Evolutionary conservation across 2,797 vertebrate species (phyloP).

Genomic region (Ceryle rudis): DNA sequence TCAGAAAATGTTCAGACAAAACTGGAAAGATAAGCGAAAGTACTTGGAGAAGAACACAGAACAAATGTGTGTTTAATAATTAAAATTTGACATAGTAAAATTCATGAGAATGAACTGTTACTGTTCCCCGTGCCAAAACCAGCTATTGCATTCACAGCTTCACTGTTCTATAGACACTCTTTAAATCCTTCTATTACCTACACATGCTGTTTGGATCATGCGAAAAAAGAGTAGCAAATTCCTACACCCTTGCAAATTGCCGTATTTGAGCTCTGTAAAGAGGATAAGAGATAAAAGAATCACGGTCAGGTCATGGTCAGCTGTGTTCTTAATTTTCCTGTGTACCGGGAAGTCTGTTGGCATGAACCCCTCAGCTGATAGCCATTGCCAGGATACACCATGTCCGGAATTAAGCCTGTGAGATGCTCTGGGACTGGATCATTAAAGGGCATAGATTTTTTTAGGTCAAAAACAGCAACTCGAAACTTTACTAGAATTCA

Average conservation of each 20-base stretch:
- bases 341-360: not conserved
- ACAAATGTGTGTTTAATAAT: not conserved
- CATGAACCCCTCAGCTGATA: not conserved
- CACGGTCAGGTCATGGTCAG: not conserved
- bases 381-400: not conserved
- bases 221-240: not conserved
- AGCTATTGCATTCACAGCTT: not conserved
- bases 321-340: not conserved
- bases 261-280: not conserved
- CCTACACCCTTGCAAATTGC: not conserved
- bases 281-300: not conserved
- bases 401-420: not conserved
- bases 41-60: not conserved
- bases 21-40: not conserved
- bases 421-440: not conserved
- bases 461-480: not conserved
- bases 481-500: not conserved
- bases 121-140: not conserved
- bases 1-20: not conserved
- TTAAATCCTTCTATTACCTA: not conserved
- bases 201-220: not conserved
- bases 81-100: not conserved
- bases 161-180: not conserved
- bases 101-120: not conserved
- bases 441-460: not conserved